Evolutionary conservation across 37 sponge, comb jelly and placozoan genomes (phyloP).

Genomic region (Ianthella basta): DNA sequence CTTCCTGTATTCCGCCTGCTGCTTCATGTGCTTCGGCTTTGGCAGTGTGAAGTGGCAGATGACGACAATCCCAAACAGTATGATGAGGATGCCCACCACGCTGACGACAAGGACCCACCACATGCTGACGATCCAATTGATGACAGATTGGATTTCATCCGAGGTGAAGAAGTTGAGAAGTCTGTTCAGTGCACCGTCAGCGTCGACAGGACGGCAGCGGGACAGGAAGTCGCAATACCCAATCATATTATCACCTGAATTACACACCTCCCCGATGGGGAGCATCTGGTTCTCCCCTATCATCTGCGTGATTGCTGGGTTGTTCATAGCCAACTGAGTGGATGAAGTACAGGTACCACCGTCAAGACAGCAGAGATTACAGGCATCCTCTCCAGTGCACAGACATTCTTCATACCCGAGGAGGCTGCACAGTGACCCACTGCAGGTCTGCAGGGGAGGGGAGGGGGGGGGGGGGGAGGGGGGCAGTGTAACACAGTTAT

Average conservation of each 20-base stretch:
- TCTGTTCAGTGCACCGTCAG: slow-evolving; percentile 32
- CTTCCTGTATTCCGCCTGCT: slow-evolving; percentile 17
- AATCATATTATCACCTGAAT: slow-evolving; percentile 24
- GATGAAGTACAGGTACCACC: slow-evolving; percentile 40
- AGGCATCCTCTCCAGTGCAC: slow-evolving; percentile 45
- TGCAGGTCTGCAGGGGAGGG: slow-evolving; percentile 51
- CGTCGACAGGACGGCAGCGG: slow-evolving; percentile 37
- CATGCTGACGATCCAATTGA: slow-evolving; percentile 47
- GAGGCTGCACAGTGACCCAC: slow-evolving; percentile 59
- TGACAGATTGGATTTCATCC: not conserved
- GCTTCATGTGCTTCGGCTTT: slow-evolving; percentile 58
- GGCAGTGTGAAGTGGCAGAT: slow-evolving; percentile 67
- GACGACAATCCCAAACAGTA: slow-evolving; percentile 68
- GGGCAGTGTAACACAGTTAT: no score
- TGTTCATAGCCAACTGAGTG: not conserved
- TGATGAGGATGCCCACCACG: slow-evolving; percentile 58
- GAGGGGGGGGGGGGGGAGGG: not conserved
- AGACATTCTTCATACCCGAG: slow-evolving; percentile 50
- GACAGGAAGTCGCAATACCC: slow-evolving; percentile 83
- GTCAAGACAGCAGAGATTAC: slow-evolving; percentile 62
- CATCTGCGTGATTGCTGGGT: not conserved
- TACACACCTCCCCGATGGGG: slow-evolving; percentile 37
- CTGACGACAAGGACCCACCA: slow-evolving; percentile 76
- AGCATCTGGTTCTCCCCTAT: not conserved
- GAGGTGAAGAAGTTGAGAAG: slow-evolving; percentile 12